These are phyloP conservation scores for Dendrocopos noguchii DNA, from an alignment of 2,113 vertebrate genomes.

Conservation along the genomic window DNA sequence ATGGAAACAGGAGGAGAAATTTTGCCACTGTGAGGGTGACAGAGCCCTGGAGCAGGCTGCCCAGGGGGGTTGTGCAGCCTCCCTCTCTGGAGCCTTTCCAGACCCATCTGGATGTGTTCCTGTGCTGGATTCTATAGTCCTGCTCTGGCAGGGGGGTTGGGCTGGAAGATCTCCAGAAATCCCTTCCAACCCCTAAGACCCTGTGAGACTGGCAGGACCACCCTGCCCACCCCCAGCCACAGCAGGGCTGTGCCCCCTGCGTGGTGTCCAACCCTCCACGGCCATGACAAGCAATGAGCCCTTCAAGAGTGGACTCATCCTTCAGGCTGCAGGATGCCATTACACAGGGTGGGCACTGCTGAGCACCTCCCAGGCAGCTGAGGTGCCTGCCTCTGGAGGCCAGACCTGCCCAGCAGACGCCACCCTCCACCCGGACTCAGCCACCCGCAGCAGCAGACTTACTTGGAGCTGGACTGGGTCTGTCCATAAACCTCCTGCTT, in stretches of 20 bases:
- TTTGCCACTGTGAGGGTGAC: no score
- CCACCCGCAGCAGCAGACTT: constrained; percentile 35
- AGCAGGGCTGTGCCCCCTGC: neutral
- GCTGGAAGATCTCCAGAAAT: no score
- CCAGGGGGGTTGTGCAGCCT: no score
- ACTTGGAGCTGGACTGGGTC: constrained; percentile 76
- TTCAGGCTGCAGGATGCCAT: neutral
- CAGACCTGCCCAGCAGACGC: neutral
- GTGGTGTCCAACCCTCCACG: neutral
- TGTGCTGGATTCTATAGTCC: no score
- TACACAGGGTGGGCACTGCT: accelerated
- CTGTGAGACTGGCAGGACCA: neutral
- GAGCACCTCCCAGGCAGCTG: neutral
- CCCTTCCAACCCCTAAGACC: no score
- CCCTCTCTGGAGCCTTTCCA: no score
- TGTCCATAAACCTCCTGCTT: constrained; percentile 76
- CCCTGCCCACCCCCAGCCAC: neutral
- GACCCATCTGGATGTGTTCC: no score
- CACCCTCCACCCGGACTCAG: neutral
- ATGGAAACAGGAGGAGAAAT: no score
- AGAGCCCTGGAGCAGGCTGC: no score
- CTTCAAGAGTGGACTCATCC: neutral
- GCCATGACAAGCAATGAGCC: neutral
- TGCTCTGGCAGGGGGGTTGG: no score
- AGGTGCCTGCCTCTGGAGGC: neutral